These are phyloP conservation scores for Plecotus auritus DNA, from an alignment of 2,113 vertebrate species.

Conservation along the genomic window DNA sequence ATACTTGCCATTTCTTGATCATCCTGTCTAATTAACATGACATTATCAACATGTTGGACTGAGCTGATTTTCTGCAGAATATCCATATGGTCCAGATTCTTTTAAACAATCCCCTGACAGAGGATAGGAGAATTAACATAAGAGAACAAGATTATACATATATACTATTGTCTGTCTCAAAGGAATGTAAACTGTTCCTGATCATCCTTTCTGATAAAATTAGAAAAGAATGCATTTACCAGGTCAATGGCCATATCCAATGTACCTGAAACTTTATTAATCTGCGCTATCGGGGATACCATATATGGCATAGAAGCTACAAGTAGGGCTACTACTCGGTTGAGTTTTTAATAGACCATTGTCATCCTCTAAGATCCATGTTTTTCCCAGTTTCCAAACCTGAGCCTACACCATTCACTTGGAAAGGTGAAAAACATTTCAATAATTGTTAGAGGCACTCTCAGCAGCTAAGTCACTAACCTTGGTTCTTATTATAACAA, in stretches of 20 bases:
- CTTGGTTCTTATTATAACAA: not conserved
- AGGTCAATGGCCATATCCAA: not conserved
- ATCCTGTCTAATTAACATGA: not conserved
- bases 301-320: not conserved
- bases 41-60: not conserved
- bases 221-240: not conserved
- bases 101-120: not conserved
- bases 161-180: not conserved
- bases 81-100: not conserved
- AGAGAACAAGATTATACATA: not conserved
- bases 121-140: not conserved
- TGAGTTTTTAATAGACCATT: not conserved
- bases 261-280: not conserved
- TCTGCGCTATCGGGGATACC: not conserved
- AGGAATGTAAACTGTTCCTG: not conserved
- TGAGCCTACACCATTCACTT: not conserved
- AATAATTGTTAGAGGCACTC: not conserved
- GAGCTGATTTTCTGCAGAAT: not conserved
- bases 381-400: not conserved
- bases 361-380: not conserved
- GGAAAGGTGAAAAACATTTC: not conserved
- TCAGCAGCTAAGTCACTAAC: not conserved
- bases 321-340: not conserved
- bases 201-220: not conserved
- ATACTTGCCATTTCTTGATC: not conserved